These are phyloP conservation scores for Sylvia atricapilla DNA, from an alignment of 2,113 vertebrate genomes.

Conservation along the genomic window DNA sequence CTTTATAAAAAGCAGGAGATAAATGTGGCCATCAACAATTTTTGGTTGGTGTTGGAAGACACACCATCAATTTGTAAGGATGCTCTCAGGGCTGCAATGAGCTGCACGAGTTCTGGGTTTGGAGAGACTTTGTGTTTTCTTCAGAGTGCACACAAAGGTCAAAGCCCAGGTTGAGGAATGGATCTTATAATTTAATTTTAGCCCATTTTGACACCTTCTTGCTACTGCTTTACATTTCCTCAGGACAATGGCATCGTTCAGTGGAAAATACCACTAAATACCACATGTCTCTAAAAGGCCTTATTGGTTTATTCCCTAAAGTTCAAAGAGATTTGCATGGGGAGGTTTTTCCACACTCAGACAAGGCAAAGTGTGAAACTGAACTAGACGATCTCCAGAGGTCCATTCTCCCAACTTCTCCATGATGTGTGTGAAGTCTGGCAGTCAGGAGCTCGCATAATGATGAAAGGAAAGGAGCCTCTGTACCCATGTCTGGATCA, in stretches of 20 bases:
- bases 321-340: background rate
- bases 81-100: background rate
- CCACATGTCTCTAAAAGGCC: background rate
- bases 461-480: fast-evolving
- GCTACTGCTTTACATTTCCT: background rate
- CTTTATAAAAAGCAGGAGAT: background rate
- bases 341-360: background rate
- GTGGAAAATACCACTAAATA: background rate
- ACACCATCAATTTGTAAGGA: background rate
- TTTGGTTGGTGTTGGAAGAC: background rate
- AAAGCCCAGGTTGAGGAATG: background rate
- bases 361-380: background rate
- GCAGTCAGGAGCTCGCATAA: background rate
- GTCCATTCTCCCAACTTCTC: background rate
- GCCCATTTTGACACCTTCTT: background rate
- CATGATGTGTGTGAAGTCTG: background rate
- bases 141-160: background rate
- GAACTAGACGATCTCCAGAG: background rate
- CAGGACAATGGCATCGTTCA: background rate
- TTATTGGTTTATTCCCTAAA: background rate
- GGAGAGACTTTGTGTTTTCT: background rate
- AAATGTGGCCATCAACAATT: background rate
- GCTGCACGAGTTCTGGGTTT: background rate
- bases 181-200: background rate
- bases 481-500: fast-evolving